These are phyloP conservation scores for Procambarus virginalis DNA, from an alignment of 1,140 invertebrate genomes.

Conservation along the genomic window DNA sequence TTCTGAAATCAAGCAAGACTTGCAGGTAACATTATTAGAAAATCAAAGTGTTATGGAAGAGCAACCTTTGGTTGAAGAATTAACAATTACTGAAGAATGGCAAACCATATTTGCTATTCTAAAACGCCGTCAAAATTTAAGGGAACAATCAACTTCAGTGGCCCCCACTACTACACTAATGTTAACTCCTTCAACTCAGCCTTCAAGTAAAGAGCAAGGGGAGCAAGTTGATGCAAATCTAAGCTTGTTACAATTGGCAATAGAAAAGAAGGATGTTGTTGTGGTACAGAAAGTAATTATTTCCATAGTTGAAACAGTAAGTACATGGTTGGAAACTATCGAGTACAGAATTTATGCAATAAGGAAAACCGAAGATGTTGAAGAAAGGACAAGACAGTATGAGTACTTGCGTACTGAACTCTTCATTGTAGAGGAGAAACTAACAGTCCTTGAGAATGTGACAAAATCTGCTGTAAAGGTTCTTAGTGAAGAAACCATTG, in stretches of 20 bases:
- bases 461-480: conserved; percentile 75
- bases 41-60: conserved; percentile 5
- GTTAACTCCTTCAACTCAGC: conserved; percentile 35
- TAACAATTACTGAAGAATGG: conserved; percentile 47
- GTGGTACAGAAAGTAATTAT: conserved; percentile 82
- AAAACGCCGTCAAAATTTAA: conserved; percentile 47
- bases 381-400: conserved; percentile 75
- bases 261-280: conserved; percentile 79
- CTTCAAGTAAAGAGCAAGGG: conserved; percentile 76
- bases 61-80: conserved; percentile 21
- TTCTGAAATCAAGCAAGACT: not conserved
- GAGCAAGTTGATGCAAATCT: conserved; percentile 78
- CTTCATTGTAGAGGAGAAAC: conserved; percentile 69
- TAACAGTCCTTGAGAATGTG: conserved; percentile 70
- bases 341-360: conserved; percentile 84
- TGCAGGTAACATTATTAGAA: not conserved
- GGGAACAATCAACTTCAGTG: conserved; percentile 10
- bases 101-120: conserved; percentile 40
- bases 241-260: conserved; percentile 78
- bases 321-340: conserved; percentile 87
- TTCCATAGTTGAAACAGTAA: conserved; percentile 85
- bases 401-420: conserved; percentile 68
- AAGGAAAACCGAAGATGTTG: conserved; percentile 77
- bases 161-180: not conserved
- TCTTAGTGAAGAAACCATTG: conserved; percentile 75